phyloP scores from a whole-genome alignment of 1,140 invertebrate species.

The Drosophila orena region DNA sequence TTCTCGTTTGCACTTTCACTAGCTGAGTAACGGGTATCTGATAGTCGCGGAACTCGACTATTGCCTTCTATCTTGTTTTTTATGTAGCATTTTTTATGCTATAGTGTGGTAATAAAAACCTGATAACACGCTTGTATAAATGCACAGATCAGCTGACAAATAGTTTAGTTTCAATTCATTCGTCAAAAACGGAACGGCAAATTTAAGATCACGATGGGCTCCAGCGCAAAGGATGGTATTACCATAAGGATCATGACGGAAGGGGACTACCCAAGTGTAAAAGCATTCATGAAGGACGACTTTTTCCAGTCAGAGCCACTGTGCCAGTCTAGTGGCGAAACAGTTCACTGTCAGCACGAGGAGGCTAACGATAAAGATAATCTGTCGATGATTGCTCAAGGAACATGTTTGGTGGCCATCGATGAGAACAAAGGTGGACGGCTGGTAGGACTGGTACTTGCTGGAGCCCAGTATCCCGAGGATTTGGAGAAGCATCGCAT shows the following conservation, averaged over 20 bases:
- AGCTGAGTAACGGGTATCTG: no score
- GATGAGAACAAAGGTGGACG: background rate
- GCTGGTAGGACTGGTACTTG: conserved; percentile 28
- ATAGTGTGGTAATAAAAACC: no score
- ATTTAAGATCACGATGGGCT: conserved; percentile 1
- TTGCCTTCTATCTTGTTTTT: no score
- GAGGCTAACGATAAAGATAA: conserved; percentile 19
- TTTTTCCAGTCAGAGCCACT: conserved; percentile 31
- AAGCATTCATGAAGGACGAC: conserved; percentile 14
- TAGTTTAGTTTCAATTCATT: background rate
- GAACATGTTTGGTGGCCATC: conserved; percentile 20
- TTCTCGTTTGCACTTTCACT: no score
- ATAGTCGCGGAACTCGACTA: no score
- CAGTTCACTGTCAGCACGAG: conserved; percentile 7
- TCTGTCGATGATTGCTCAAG: conserved; percentile 23
- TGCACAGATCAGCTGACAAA: no score
- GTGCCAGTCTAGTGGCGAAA: conserved; percentile 5
- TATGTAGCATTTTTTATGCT: no score
- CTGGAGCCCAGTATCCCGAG: conserved; percentile 5
- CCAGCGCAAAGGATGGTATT: conserved; percentile 18
- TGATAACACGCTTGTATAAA: background rate
- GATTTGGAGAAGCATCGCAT: conserved; percentile 13
- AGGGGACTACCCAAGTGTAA: conserved; percentile 28
- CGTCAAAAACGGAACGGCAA: no score
- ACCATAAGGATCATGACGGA: conserved; percentile 22